Base-by-base conservation (phyloP, 2,113 vertebrate genomes). In the Takifugu flavidus region DNA sequence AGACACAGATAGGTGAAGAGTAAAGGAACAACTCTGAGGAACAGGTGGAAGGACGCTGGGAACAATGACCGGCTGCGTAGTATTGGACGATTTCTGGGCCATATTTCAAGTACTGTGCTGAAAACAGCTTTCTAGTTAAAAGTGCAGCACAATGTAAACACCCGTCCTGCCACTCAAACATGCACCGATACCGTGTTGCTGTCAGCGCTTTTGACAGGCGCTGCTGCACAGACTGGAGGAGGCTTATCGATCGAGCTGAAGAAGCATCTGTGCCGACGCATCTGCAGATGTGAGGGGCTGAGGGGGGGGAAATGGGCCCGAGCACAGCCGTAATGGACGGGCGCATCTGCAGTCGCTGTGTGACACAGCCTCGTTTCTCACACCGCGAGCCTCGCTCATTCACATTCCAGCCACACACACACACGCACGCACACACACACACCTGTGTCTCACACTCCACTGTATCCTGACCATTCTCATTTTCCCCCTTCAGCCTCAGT, bases 271-370 rank as follows among this genome's bases (percentile, higher is more conserved):
- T 25, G 51, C 45, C 4, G 55, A 63, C 47, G 29, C 12, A 34
- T 53, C 49, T 31, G 45, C 61, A 64, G 51, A 78, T 49, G 49
- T 69, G 59, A 54, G 2, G 29, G 34, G 29, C 53, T 56, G 31
- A 47, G 20, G 26, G 70, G 53, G 20, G 53, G 49, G 47, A 65
- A 77, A 74, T 68, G 34, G 66, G 51, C 67, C 57, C 25, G 57
- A 20, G 2, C 2, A 25, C 50, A 60, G 63, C 61, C 59, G 55
- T 82, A 82, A 84, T 78, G 75, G 79, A 80, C 29, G 65, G 58
- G 52, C 50, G 12, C 74, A 84, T 86, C 80, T 86, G 78, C 72
- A 84, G 78, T 82, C 82, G 65, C 62, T 75, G 73, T 78, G 74
- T 53, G 75, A 83, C 79, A 80, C 67, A 72, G 79, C 57, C 66